Percentiles rank a stretch among this genome's conserved stretches.
phyloP scores from a whole-genome alignment of 2,113 vertebrate species.

The Micronycteris hirsuta region DNA sequence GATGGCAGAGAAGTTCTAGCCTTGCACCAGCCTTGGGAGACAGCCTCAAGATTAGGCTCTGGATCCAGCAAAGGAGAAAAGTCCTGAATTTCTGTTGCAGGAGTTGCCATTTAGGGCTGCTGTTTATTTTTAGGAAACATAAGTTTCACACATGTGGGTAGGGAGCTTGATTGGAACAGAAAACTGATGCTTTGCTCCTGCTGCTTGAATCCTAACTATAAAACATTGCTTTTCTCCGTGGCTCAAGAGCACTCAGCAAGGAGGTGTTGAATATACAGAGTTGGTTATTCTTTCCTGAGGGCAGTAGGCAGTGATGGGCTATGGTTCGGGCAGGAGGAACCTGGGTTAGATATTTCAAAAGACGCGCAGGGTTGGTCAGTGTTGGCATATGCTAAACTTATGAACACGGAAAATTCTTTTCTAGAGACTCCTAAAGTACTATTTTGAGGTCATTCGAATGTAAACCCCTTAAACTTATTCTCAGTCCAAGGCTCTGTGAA shows the following conservation, averaged over 20 bases:
- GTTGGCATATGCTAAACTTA: background rate
- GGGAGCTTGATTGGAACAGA: conserved; percentile 34
- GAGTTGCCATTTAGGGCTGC: background rate
- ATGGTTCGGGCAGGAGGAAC: background rate
- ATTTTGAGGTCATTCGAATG: background rate
- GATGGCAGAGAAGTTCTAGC: background rate
- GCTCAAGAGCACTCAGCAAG: background rate
- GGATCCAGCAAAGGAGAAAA: background rate
- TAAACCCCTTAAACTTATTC: background rate
- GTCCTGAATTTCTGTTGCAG: background rate
- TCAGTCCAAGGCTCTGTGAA: background rate
- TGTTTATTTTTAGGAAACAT: conserved; percentile 50
- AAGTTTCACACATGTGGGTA: conserved; percentile 45
- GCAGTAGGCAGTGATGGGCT: background rate
- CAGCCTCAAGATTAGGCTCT: background rate
- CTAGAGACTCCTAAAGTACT: background rate
- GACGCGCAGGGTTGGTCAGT: background rate
- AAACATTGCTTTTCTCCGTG: background rate
- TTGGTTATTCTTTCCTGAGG: background rate
- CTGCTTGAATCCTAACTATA: background rate
- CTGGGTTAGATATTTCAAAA: background rate
- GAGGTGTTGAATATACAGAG: background rate
- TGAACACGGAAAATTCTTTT: background rate
- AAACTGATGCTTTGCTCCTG: background rate
- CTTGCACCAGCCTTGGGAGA: background rate